These are phyloP conservation scores for Drosophila neonasuta DNA, from an alignment of 2,888 invertebrate genomes.

Conservation along the genomic window DNA sequence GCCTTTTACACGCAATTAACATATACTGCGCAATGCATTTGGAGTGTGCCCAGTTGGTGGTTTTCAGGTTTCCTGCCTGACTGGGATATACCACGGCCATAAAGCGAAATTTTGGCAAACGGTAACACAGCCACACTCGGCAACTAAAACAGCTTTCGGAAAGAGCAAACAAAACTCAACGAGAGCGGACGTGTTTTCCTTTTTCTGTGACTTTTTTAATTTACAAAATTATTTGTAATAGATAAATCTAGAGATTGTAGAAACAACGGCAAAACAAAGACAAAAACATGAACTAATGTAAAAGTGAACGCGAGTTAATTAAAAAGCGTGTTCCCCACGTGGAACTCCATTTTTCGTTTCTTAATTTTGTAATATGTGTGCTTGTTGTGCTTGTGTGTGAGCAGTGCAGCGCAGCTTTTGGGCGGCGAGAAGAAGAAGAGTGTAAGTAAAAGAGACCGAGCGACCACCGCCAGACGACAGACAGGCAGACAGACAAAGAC, in stretches of 20 bases:
- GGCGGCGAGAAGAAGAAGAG: slow-evolving; percentile 39
- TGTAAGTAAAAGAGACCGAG: slow-evolving; percentile 38
- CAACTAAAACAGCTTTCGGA: neutral
- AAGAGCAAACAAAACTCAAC: neutral
- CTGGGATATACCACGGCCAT: neutral
- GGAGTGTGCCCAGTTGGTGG: too few relatives aligned
- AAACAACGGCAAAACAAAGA: slow-evolving; percentile 39
- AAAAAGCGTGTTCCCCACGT: slow-evolving; percentile 65
- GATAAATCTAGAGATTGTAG: slow-evolving; percentile 42
- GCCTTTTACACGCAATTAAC: too few relatives aligned
- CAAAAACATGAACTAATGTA: slow-evolving; percentile 69
- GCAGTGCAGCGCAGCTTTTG: slow-evolving; percentile 38
- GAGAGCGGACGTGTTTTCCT: slow-evolving; percentile 56
- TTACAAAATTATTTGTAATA: slow-evolving; percentile 72
- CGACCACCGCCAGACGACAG: slow-evolving; percentile 22
- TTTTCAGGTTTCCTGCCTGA: too few relatives aligned
- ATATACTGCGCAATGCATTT: too few relatives aligned
- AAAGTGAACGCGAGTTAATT: slow-evolving; percentile 48
- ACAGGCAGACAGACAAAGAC: slow-evolving; percentile 20
- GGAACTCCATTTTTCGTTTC: slow-evolving; percentile 68
- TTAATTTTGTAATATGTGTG: slow-evolving; percentile 63
- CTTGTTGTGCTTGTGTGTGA: slow-evolving; percentile 48
- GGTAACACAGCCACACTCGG: neutral
- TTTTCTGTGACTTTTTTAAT: slow-evolving; percentile 46
- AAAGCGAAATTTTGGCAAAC: neutral